Conservation (phyloP, 2,888 invertebrate genomes). For the Oxycera nigricornis region DNA sequence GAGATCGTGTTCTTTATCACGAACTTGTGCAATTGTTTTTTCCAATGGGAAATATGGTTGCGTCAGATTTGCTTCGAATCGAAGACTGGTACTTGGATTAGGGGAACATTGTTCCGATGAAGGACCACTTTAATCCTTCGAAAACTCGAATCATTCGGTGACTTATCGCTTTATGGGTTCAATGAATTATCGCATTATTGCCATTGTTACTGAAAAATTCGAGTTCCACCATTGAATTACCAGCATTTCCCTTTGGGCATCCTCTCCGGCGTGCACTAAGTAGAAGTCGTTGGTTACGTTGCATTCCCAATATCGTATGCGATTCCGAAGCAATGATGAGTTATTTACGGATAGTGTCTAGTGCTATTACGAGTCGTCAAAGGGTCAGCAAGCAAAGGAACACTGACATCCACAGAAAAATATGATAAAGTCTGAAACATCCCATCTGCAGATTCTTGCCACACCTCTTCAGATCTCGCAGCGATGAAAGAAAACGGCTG, state of each 20-base stretch:
- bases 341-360: constrained; percentile 18
- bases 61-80: too few relatives aligned
- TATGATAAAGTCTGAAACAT: constrained; percentile 3
- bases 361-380: constrained; percentile 5
- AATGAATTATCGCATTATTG: too few relatives aligned
- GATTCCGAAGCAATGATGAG: constrained; percentile 7
- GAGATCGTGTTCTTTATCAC: constrained; percentile 29
- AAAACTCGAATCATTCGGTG: too few relatives aligned
- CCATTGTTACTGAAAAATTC: too few relatives aligned
- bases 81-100: too few relatives aligned
- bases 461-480: not conserved
- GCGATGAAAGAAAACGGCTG: not conserved
- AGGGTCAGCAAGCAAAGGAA: not conserved
- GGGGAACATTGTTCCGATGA: too few relatives aligned
- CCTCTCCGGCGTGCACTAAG: too few relatives aligned
- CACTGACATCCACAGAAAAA: not conserved
- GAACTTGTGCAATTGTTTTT: constrained; percentile 6
- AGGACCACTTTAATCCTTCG: too few relatives aligned
- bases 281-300: too few relatives aligned
- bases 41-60: not conserved
- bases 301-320: not conserved
- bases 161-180: too few relatives aligned
- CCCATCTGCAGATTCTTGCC: not conserved
- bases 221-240: too few relatives aligned
- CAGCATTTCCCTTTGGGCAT: too few relatives aligned